Conservation (phyloP, 2,797 vertebrate species). For the Enteromius fasciolatus region DNA sequence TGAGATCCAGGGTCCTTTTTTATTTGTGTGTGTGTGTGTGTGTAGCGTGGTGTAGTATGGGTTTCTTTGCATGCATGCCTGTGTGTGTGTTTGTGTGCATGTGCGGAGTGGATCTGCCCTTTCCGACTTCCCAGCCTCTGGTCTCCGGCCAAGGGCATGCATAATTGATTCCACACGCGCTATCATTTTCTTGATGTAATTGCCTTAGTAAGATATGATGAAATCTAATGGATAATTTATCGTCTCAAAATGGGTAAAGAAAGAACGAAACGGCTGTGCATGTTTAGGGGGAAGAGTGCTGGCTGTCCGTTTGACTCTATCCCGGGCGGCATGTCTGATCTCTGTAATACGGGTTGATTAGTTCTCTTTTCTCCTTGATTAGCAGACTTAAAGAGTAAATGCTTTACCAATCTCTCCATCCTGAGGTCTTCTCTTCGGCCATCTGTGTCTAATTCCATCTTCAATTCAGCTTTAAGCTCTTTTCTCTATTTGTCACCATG, state of each 20-base stretch:
- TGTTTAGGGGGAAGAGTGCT: constrained; percentile 44
- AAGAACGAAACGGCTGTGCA: constrained; percentile 72
- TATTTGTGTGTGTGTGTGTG: constrained; percentile 62
- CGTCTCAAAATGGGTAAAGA: constrained; percentile 86
- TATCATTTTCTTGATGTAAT: constrained; percentile 99
- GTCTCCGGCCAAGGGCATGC: constrained; percentile 96
- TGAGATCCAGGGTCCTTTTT: constrained; percentile 88
- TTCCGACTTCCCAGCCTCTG: constrained; percentile 91
- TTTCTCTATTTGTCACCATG: constrained; percentile 21
- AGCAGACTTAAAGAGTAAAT: constrained; percentile 51
- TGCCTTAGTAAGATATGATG: constrained; percentile 98
- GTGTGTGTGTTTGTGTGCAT: constrained; percentile 63
- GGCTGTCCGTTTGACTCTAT: constrained; percentile 24
- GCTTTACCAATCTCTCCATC: constrained; percentile 23
- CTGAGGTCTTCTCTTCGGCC: constrained; percentile 31
- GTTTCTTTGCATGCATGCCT: constrained; percentile 45
- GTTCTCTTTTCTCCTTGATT: constrained; percentile 56
- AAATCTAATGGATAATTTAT: constrained; percentile 99
- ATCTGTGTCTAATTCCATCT: constrained; percentile 44
- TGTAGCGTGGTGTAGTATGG: constrained; percentile 44
- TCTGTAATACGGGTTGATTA: constrained; percentile 57
- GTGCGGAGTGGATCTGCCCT: constrained; percentile 85
- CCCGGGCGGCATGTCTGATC: constrained; percentile 35
- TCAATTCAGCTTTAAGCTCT: constrained; percentile 18
- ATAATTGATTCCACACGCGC: constrained; percentile 96